phyloP scores from a whole-genome alignment of 2,113 vertebrate genomes.

The Picathartes gymnocephalus region DNA sequence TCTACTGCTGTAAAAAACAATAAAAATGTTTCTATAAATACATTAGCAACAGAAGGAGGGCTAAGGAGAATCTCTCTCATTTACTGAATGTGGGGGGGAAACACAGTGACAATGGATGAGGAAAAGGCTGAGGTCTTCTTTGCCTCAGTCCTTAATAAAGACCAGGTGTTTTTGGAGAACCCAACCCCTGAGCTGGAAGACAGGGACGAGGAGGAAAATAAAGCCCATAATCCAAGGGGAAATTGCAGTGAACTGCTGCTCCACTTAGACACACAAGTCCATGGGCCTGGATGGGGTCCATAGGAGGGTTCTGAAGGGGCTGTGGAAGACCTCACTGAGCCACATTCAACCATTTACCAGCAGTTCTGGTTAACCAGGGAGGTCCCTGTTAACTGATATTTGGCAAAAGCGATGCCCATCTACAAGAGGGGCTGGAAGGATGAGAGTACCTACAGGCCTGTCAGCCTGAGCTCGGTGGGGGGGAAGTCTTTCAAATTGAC shows the following conservation, averaged over 20 bases:
- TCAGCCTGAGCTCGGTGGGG: rapidly evolving
- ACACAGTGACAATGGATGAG: background rate
- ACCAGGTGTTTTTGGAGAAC: background rate
- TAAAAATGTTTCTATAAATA: background rate
- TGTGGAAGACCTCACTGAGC: background rate
- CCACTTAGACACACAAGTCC: no score
- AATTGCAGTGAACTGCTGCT: background rate
- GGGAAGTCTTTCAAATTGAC: background rate
- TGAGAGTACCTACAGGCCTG: background rate
- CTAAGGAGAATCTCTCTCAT: background rate
- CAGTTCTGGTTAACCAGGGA: background rate
- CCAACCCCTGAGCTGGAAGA: background rate
- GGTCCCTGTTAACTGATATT: background rate
- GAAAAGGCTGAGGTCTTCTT: background rate
- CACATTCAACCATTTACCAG: background rate
- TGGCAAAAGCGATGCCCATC: background rate
- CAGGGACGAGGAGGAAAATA: background rate
- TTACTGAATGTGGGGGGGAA: background rate
- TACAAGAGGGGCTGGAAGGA: background rate
- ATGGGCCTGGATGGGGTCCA: background rate
- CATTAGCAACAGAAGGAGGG: background rate
- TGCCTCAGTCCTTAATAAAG: background rate
- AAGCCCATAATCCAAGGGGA: background rate
- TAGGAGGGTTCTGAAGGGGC: no score
- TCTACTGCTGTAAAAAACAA: background rate